A percentile compares a stretch with the other conserved stretches of the same genome.
phyloP scores from a whole-genome alignment of 2,113 vertebrate genomes.

The Catharus bicknelli region DNA sequence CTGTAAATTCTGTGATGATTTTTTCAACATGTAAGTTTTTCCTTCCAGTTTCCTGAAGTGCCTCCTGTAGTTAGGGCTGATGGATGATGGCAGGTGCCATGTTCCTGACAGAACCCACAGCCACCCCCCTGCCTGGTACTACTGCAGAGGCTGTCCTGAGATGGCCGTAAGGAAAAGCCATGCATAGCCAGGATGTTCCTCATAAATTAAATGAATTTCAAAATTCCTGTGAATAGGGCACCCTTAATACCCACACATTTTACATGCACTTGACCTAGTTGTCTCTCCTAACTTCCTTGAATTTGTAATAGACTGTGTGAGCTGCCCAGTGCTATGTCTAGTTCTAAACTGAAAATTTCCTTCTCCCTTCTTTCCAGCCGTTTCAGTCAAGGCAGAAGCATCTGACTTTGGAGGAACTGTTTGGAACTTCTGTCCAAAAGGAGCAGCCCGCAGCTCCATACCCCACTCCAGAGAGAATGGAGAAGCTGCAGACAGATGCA shows the following conservation, averaged over 20 bases:
- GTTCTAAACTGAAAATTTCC: neutral
- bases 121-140: neutral
- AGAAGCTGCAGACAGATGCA: constrained; percentile 68
- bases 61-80: neutral
- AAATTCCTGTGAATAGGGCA: neutral
- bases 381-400: constrained; percentile 88
- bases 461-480: constrained; percentile 69
- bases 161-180: neutral
- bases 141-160: neutral
- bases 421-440: constrained; percentile 91
- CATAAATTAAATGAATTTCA: neutral
- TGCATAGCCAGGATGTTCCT: neutral
- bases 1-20: neutral
- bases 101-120: neutral
- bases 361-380: constrained; percentile 72
- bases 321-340: neutral
- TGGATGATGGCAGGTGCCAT: neutral
- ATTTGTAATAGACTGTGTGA: neutral
- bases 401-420: constrained; percentile 97
- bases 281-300: neutral
- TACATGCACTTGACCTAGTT: neutral
- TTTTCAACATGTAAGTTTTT: neutral
- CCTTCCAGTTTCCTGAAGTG: rapidly evolving
- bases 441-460: constrained; percentile 74
- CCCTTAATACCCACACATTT: neutral